Evolutionary conservation across 2,888 invertebrate species (phyloP).

Genomic region (Drosophila incognita): DNA sequence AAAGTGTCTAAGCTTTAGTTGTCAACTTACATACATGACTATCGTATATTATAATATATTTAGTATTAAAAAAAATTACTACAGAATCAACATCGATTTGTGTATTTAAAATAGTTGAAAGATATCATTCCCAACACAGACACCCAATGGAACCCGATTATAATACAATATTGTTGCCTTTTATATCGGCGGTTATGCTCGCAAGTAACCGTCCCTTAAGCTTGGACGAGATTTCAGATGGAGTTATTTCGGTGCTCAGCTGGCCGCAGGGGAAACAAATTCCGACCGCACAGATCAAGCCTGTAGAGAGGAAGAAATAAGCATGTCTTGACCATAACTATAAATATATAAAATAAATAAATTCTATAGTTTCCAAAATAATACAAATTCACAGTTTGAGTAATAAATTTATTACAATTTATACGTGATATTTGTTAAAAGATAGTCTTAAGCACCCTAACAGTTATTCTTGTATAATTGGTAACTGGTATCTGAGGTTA

Average conservation of each 20-base stretch:
- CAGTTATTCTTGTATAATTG: neutral
- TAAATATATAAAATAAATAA: neutral
- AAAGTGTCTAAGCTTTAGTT: constrained; percentile 35
- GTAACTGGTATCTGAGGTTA: constrained; percentile 5
- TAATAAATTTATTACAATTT: neutral
- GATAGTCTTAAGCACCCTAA: neutral
- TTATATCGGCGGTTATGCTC: constrained; percentile 67
- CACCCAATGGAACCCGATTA: constrained; percentile 48
- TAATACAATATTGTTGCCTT: constrained; percentile 47
- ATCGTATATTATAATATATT: constrained; percentile 3
- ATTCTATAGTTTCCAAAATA: neutral
- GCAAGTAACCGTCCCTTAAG: constrained; percentile 58
- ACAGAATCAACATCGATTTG: constrained; percentile 24
- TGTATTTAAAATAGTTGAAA: constrained; percentile 1
- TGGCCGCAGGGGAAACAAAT: constrained; percentile 41
- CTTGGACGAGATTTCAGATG: constrained; percentile 64
- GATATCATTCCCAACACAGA: neutral
- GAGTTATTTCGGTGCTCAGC: constrained; percentile 42
- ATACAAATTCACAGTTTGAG: neutral
- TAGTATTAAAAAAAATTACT: neutral
- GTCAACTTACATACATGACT: constrained; percentile 39
- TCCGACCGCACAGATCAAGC: neutral
- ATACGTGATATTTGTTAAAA: neutral
- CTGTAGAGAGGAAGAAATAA: constrained; percentile 16
- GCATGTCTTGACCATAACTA: neutral